Evolutionary conservation across 2,888 invertebrate species (phyloP).

Genomic region (Micoletzkya japonica): DNA sequence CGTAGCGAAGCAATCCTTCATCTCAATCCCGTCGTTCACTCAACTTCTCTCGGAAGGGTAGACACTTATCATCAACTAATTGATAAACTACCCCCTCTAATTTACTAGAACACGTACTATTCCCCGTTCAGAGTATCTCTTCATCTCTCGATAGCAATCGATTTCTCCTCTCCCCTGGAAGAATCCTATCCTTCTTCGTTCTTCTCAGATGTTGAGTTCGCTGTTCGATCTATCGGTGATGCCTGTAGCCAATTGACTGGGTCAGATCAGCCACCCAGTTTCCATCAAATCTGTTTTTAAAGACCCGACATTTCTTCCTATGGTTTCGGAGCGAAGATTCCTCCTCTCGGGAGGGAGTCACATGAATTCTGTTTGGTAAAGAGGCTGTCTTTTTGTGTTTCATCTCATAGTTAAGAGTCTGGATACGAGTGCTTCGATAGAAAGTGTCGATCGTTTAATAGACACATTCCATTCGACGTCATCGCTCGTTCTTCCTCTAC

Average conservation of each 20-base stretch:
- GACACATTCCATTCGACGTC: background rate
- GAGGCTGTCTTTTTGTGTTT: background rate
- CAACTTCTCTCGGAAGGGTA: background rate
- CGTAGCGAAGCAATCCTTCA: too few relatives aligned
- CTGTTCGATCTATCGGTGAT: constrained; percentile 13
- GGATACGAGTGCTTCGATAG: constrained; percentile 3
- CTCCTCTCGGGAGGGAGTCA: constrained; percentile 7
- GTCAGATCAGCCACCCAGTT: background rate
- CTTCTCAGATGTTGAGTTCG: background rate
- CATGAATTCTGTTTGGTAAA: constrained; percentile 19
- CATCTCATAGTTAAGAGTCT: background rate
- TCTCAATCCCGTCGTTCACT: too few relatives aligned
- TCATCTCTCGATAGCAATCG: constrained; percentile 17
- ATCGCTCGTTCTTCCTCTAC: background rate
- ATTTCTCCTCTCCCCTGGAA: constrained; percentile 5
- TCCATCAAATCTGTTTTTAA: background rate
- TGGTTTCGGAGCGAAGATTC: constrained; percentile 16
- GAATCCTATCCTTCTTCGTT: background rate
- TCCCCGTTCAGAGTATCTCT: background rate
- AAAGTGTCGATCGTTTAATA: background rate
- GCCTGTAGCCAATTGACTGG: background rate
- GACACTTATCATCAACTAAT: background rate
- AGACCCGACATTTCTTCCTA: background rate
- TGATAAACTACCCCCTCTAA: background rate
- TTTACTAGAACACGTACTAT: background rate